These are phyloP conservation scores for Chelonus insularis DNA, from an alignment of 1,140 invertebrate species.

Conservation along the genomic window DNA sequence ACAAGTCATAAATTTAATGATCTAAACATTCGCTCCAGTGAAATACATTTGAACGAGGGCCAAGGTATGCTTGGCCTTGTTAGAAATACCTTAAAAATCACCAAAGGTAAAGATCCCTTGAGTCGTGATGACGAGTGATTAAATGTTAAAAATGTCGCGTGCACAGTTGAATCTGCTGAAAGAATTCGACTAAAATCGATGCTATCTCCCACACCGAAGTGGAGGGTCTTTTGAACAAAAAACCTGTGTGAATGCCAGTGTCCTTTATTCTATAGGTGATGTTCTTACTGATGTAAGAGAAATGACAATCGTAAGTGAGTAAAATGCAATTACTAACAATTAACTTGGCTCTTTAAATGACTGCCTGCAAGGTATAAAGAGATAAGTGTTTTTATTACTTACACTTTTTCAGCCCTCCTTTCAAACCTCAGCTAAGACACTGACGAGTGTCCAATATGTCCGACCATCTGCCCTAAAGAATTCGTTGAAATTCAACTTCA, in stretches of 20 bases:
- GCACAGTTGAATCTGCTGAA: background rate
- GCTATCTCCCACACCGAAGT: background rate
- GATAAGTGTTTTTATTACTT: too few relatives aligned
- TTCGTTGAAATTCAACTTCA: background rate
- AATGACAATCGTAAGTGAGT: conserved; percentile 33
- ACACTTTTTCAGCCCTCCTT: conserved; percentile 7
- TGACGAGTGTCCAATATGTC: conserved; percentile 2
- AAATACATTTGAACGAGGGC: too few relatives aligned
- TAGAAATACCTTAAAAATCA: too few relatives aligned
- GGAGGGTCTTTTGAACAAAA: background rate
- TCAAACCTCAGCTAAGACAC: conserved; percentile 18
- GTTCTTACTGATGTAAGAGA: background rate
- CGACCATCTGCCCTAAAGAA: too few relatives aligned
- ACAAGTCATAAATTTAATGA: too few relatives aligned
- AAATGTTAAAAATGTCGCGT: background rate
- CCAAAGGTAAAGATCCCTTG: too few relatives aligned
- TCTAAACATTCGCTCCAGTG: too few relatives aligned
- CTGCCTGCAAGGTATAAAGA: background rate
- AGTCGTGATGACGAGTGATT: background rate
- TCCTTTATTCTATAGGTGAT: too few relatives aligned
- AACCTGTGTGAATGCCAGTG: background rate
- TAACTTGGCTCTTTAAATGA: conserved; percentile 31
- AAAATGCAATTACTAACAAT: conserved; percentile 46
- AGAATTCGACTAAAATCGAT: background rate
- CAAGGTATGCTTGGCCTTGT: too few relatives aligned